phyloP scores from a whole-genome alignment of 35 echinoderm and acorn worm genomes.

The Apostichopus parvimensis region DNA sequence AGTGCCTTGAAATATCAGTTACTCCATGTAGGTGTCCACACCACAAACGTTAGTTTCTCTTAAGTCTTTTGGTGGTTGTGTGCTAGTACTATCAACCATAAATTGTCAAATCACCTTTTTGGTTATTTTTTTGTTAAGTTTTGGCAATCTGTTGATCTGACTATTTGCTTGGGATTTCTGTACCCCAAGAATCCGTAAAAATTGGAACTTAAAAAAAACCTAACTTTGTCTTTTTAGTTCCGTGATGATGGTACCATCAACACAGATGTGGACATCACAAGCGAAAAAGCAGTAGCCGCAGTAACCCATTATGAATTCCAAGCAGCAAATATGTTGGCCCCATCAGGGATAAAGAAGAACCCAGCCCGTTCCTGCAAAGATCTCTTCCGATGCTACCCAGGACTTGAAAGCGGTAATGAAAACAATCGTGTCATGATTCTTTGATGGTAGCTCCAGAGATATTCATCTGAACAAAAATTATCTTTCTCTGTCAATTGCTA shows the following conservation, averaged over 20 bases:
- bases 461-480: background rate
- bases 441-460: background rate
- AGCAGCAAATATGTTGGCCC: conserved; percentile 53
- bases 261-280: conserved; percentile 47
- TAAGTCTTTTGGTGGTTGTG: no score
- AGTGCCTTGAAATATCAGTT: no score
- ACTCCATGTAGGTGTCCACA: no score
- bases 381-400: conserved; percentile 85
- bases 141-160: no score
- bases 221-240: conserved; percentile 23
- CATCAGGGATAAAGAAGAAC: conserved; percentile 65
- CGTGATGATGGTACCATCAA: conserved; percentile 69
- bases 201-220: background rate
- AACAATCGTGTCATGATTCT: background rate
- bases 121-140: no score
- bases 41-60: no score
- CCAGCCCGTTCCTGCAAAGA: conserved; percentile 87
- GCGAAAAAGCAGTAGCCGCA: conserved; percentile 39
- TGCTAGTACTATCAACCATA: no score
- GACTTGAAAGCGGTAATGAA: conserved; percentile 63
- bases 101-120: no score
- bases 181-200: no score
- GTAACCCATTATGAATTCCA: conserved; percentile 53
- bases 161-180: no score
- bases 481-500: no score